phyloP scores from a whole-genome alignment of 2,888 invertebrate genomes.

The Drosophila limbata region DNA sequence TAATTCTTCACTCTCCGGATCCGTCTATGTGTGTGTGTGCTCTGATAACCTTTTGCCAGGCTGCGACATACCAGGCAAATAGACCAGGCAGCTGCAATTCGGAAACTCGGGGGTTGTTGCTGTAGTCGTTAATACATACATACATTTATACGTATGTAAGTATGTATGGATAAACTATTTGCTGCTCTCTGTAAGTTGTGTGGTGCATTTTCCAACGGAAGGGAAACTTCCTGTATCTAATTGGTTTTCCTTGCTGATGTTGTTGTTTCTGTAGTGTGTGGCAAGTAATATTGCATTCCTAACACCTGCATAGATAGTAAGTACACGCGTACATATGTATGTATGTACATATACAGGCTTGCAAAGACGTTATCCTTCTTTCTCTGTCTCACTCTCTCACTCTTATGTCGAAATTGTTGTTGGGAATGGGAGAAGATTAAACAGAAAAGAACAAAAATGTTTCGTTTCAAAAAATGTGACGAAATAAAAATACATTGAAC shows the following conservation, averaged over 20 bases:
- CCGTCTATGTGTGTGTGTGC: constrained; percentile 25
- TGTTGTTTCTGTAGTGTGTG: constrained; percentile 5
- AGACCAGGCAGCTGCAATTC: constrained; percentile 56
- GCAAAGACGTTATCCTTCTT: constrained; percentile 17
- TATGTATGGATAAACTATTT: constrained; percentile 15
- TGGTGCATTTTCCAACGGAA: constrained; percentile 41
- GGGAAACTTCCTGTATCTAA: constrained; percentile 55
- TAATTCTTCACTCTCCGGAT: neutral
- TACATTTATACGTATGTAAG: neutral
- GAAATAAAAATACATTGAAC: constrained; percentile 71
- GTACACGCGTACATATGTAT: neutral
- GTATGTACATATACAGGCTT: constrained; percentile 1
- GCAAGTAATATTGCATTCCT: neutral
- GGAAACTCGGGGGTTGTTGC: constrained; percentile 33
- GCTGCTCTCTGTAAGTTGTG: constrained; percentile 17
- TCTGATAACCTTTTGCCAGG: constrained; percentile 66
- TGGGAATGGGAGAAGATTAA: neutral
- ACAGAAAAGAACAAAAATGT: constrained; percentile 18
- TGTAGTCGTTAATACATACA: neutral
- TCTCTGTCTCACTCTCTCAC: neutral
- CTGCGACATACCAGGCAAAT: constrained; percentile 37
- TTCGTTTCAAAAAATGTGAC: constrained; percentile 53
- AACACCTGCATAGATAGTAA: constrained; percentile 11
- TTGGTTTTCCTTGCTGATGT: constrained; percentile 34
- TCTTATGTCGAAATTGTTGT: constrained; percentile 5